Percentiles rank a stretch among this genome's conserved stretches.
Conservation (phyloP, 2,797 vertebrate genomes). For the Hippoglossus hippoglossus region DNA sequence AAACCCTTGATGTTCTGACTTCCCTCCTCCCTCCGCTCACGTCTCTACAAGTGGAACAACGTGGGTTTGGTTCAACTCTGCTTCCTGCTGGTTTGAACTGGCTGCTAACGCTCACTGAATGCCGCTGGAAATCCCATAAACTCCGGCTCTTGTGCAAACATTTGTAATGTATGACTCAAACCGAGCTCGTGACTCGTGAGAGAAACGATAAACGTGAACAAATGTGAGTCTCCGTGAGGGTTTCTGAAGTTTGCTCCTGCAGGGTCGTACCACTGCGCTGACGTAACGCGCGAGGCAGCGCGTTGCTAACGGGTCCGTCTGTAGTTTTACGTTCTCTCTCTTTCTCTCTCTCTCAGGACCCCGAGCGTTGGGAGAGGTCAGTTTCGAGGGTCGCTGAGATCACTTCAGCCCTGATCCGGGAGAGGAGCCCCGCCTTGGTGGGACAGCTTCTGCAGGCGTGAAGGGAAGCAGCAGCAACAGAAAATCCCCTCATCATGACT, state of each 20-base stretch:
- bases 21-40: background rate
- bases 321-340: constrained; percentile 11
- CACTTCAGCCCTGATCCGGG: constrained; percentile 73
- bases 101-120: constrained; percentile 32
- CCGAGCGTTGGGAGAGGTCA: constrained; percentile 72
- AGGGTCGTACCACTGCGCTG: constrained; percentile 1
- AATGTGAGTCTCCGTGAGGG: constrained; percentile 32
- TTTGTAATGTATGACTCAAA: constrained; percentile 9
- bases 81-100: constrained; percentile 27
- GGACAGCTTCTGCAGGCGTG: constrained; percentile 84
- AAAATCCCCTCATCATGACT: constrained; percentile 8
- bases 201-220: constrained; percentile 41
- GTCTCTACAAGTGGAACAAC: constrained; percentile 25
- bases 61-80: constrained; percentile 22
- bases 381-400: constrained; percentile 73
- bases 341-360: constrained; percentile 63
- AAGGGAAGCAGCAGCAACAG: constrained; percentile 30
- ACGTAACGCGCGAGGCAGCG: background rate
- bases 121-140: constrained; percentile 14
- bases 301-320: constrained; percentile 10
- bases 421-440: constrained; percentile 76
- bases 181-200: constrained; percentile 12
- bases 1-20: constrained; percentile 7
- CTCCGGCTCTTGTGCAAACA: constrained; percentile 8
- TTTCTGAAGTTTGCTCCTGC: constrained; percentile 7